Conservation (phyloP, 2,113 vertebrate species). For the Bubalus kerabau region DNA sequence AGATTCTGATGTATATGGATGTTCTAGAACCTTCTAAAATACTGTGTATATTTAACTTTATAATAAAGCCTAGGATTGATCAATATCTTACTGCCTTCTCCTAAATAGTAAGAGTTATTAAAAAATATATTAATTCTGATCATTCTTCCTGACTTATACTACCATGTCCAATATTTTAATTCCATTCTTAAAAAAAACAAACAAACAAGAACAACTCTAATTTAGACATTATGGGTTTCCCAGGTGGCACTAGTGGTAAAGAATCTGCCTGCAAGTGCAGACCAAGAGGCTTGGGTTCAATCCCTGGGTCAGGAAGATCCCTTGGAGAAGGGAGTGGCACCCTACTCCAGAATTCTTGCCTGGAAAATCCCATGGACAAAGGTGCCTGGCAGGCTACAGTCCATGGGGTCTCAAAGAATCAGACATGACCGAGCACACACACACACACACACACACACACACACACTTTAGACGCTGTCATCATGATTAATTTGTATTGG, state of each 20-base stretch:
- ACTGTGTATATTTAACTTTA: background rate
- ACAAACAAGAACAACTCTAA: background rate
- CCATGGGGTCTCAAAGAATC: background rate
- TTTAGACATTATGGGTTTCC: background rate
- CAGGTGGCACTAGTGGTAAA: background rate
- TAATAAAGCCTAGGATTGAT: background rate
- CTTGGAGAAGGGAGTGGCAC: background rate
- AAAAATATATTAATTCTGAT: background rate
- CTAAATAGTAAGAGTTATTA: background rate
- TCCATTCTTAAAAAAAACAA: background rate
- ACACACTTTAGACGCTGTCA: background rate
- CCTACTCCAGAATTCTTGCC: background rate
- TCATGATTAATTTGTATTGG: background rate
- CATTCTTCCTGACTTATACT: background rate
- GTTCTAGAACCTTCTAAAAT: background rate
- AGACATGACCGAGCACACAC: background rate
- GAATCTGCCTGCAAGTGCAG: background rate
- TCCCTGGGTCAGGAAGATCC: background rate
- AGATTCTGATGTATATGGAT: background rate
- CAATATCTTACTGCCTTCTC: background rate
- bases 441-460: rapidly evolving
- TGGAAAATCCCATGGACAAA: background rate
- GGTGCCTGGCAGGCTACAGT: background rate
- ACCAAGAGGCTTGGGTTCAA: background rate
- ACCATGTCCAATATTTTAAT: background rate